Evolutionary conservation across 2,888 invertebrate species (phyloP).

Genomic region (Lasiommata megera): DNA sequence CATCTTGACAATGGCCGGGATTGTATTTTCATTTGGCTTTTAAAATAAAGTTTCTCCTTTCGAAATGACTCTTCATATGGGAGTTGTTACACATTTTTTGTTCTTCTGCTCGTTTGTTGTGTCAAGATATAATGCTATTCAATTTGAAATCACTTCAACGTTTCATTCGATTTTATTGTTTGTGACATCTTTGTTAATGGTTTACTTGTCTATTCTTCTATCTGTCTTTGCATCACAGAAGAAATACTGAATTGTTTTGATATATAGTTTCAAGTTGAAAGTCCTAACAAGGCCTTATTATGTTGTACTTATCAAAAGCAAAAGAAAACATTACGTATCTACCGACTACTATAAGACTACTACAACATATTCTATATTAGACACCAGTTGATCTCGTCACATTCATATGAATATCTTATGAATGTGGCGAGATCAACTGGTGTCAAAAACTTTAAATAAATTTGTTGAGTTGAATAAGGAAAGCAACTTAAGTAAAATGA

Average conservation of each 20-base stretch:
- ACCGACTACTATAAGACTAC: too few species aligned
- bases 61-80: slow-evolving; percentile 5
- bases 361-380: too few species aligned
- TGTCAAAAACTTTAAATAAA: too few species aligned
- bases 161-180: background rate
- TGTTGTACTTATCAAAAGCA: too few species aligned
- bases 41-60: slow-evolving; percentile 10
- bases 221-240: background rate
- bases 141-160: slow-evolving; percentile 1
- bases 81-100: slow-evolving; percentile 4
- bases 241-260: background rate
- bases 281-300: too few species aligned
- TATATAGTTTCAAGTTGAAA: too few species aligned
- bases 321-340: too few species aligned
- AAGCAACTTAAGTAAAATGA: too few species aligned
- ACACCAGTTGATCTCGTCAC: too few species aligned
- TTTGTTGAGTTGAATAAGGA: too few species aligned
- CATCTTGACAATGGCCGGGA: slow-evolving; percentile 18
- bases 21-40: slow-evolving; percentile 17
- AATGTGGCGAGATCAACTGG: too few species aligned
- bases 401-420: too few species aligned
- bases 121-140: slow-evolving; percentile 5
- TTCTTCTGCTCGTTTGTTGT: background rate
- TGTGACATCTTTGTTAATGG: background rate
- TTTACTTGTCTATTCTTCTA: background rate